Conservation (phyloP, 2,113 vertebrate genomes). For the Tragelaphus strepsiceros region DNA sequence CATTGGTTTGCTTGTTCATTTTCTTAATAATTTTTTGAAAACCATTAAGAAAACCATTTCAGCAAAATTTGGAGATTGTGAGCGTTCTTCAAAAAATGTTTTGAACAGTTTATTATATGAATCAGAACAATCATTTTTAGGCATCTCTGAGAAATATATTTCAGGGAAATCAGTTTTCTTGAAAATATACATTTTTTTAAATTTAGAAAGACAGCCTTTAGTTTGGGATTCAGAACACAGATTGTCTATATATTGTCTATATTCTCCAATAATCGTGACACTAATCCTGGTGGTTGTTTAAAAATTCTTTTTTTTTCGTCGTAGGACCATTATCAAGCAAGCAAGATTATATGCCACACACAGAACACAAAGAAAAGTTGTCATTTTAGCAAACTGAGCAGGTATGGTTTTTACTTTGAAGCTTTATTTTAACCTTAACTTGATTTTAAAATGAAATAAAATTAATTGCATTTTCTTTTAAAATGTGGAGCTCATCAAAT, state of each 20-base stretch:
- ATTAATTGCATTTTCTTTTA: neutral
- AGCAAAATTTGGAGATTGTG: neutral
- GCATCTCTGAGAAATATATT: neutral
- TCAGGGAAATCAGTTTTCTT: neutral
- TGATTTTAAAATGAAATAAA: neutral
- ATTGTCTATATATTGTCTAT: neutral
- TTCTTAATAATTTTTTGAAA: neutral
- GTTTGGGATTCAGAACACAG: neutral
- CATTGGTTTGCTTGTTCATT: neutral
- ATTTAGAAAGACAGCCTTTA: neutral
- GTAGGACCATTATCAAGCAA: neutral
- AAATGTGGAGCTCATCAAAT: neutral
- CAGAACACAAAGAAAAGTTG: neutral
- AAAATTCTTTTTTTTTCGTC: neutral
- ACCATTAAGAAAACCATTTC: neutral
- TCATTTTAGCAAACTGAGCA: neutral
- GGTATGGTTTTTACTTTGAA: neutral
- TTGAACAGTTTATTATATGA: neutral
- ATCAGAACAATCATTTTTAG: neutral
- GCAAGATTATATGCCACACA: neutral
- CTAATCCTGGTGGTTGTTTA: neutral
- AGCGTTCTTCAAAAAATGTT: neutral
- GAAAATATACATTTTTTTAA: neutral
- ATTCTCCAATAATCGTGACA: neutral
- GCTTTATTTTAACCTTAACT: neutral